Conservation (phyloP, 2,888 invertebrate genomes). For the Orthosia gracilis region DNA sequence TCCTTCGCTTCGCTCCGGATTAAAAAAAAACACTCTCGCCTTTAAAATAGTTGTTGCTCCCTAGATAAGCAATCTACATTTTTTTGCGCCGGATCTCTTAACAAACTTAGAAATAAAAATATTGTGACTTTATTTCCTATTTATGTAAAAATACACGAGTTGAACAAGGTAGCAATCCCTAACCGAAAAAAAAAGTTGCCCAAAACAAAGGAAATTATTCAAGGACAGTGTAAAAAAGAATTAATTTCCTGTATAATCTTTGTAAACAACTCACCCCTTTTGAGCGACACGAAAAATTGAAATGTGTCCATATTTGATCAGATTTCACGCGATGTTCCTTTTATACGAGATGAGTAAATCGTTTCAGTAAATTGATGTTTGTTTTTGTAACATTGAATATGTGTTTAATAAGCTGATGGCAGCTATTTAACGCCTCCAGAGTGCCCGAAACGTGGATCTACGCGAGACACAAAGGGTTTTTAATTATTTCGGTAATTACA, state of each 20-base stretch:
- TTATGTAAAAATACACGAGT: background rate
- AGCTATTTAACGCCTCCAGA: too few species aligned
- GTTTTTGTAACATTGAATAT: background rate
- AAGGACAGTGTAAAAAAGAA: slow-evolving; percentile 35
- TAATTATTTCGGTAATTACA: too few species aligned
- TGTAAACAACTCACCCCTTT: slow-evolving; percentile 41
- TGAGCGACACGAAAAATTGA: slow-evolving; percentile 30
- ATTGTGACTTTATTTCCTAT: background rate
- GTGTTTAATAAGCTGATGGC: background rate
- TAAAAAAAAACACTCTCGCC: too few species aligned
- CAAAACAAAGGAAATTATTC: slow-evolving; percentile 49
- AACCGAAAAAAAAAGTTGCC: slow-evolving; percentile 7
- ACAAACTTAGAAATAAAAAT: too few species aligned
- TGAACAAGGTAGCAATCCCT: background rate
- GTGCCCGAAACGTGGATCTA: too few species aligned
- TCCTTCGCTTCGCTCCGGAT: too few species aligned
- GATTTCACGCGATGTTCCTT: slow-evolving; percentile 30
- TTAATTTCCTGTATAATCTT: slow-evolving; percentile 45
- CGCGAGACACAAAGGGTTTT: too few species aligned
- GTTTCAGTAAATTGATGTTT: slow-evolving; percentile 13
- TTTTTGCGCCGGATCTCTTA: too few species aligned
- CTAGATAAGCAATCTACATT: too few species aligned
- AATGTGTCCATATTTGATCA: slow-evolving; percentile 41
- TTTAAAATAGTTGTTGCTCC: too few species aligned
- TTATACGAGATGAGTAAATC: slow-evolving; percentile 10